phyloP scores from a whole-genome alignment of 2,888 invertebrate genomes.

The Aporophyla lueneburgensis region DNA sequence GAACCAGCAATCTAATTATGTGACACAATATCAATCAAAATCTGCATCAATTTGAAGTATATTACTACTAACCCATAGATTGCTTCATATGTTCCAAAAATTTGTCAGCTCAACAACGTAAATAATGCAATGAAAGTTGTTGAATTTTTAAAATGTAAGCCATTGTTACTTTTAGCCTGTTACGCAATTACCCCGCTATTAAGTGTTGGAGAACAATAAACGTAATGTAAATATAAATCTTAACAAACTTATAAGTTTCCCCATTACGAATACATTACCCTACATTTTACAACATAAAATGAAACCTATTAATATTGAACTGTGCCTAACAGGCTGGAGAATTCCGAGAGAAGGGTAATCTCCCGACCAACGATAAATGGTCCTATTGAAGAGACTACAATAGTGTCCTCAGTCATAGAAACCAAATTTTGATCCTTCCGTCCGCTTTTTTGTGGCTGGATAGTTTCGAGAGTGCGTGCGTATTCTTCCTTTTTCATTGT shows the following conservation, averaged over 20 bases:
- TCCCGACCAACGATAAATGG: slow-evolving; percentile 31
- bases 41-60: no score
- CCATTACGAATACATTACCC: background rate
- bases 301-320: slow-evolving; percentile 4
- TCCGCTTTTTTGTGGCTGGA: background rate
- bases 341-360: slow-evolving; percentile 12
- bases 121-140: no score
- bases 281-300: background rate
- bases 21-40: no score
- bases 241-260: background rate
- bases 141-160: no score
- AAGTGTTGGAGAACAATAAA: background rate
- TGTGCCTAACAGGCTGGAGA: background rate
- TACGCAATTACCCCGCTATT: no score
- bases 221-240: background rate
- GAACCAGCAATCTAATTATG: no score
- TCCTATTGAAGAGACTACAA: slow-evolving; percentile 19
- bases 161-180: no score
- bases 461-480: background rate
- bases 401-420: background rate
- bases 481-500: background rate
- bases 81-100: no score
- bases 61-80: no score
- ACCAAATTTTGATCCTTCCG: background rate
- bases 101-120: no score